Evolutionary conservation across 2,797 vertebrate species (phyloP), one percentile per base, ranked within the genome.

Genomic region (Nyctalus aviator): DNA sequence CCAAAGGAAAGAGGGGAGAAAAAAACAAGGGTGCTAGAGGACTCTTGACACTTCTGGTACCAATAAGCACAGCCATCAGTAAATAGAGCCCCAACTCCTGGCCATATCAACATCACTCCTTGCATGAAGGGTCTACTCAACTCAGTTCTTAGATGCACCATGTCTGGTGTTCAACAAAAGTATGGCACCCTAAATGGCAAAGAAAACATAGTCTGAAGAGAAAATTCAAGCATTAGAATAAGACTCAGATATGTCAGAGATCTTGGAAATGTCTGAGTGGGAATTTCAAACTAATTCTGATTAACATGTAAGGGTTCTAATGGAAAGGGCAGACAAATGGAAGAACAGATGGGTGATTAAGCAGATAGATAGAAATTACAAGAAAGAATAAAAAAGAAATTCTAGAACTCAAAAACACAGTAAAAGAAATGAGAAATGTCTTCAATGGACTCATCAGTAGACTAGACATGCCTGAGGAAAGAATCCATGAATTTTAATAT

Each of bases 221-320:
- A 77, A 91, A 77, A 84, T 46, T 77, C 48, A 77, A 84, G 59
- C 37, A 77, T 68, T 48, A 59, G 37, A 77, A 35, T 44, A 85
- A 84, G 37, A 84, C 15, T 69, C 72, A 69, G 37, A 57, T 84
- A 84, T 59, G 50, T 92, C 37, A 69, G 44, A 66, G 48, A 48
- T 69, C 66, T 59, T 48, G 18, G 13, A 57, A 83, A 76, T 75
- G 41, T 68, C 71, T 46, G 13, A 59, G 37, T 57, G 69, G n/a
- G 37, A 88, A 88, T 93, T 62, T 68, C 59, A 76, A 83, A 83
- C 57, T 68, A 68, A 68, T 50, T 59, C 59, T 68, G 44, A 64
- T 73, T 83, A 83, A 68, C 21, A 83, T 41, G 30, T 75, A 37
- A 46, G 23, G 41, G 50, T 27, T 53, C 44, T 76, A 44, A 77